Evolutionary conservation across 1,140 invertebrate species (phyloP), one percentile per base, ranked within the genome.

Genomic region (Pentalonia nigronervosa): DNA sequence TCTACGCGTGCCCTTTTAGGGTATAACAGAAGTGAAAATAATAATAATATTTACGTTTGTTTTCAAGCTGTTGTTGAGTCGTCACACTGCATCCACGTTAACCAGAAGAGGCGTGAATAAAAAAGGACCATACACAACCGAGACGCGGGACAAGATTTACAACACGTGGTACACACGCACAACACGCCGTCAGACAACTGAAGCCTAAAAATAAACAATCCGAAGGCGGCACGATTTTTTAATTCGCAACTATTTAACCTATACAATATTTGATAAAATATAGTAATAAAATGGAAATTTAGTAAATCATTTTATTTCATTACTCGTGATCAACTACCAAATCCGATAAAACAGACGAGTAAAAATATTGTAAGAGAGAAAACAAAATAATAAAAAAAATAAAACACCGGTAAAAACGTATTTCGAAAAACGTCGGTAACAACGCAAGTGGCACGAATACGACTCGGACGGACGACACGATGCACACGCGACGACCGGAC

Each of bases 181-280:
- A 76, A 76, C 30, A 17, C 14, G 4, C 60, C 30, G 60, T 41
- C 34, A 23, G 36, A 47, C 21, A 11, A 20, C 25, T 30, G 84
- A 45, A 30, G 6, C 25, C 45, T 86, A 86, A n/a, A 86, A 86
- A 86, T 86, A 86, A 86, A 86, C 84, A 47, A 86, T 30, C 84
- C 84, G 84, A n/a, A 86, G 84, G 41, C 21, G 84, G 41, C 83
- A 41, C 83, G 4, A 76, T 76, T n/a, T 17, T 76, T 76, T 56
- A 20, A 20, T 50, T 50, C 17, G 60, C 60, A 67, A 67, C 60
- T 14, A 4, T 4, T 4, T 30, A n/a, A 67, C 60, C 60, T 67
- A 67, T 14, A 30, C 25, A 41, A 41, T 48, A 50, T 20, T 20
- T 14, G 4, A n/a, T 67, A 67, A 6, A 4, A 67, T 67, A n/a